These are phyloP conservation scores for Clepsis dumicolana DNA, from an alignment of 2,888 invertebrate genomes.

Conservation along the genomic window DNA sequence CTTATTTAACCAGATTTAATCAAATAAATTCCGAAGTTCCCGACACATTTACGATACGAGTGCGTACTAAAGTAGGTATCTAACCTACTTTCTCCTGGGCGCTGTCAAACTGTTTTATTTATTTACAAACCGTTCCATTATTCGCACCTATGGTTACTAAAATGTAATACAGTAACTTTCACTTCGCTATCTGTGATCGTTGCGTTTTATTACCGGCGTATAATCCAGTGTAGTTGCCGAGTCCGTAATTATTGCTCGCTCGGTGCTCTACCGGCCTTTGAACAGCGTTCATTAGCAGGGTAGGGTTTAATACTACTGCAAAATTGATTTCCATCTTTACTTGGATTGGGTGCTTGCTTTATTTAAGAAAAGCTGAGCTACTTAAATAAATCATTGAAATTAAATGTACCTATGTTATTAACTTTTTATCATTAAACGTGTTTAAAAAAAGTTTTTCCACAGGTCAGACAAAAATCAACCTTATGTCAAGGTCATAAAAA, in stretches of 20 bases:
- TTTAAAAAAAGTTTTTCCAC: too few relatives aligned
- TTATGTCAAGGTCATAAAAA: too few relatives aligned
- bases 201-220: conserved; percentile 11
- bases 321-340: background rate
- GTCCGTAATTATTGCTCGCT: conserved; percentile 20
- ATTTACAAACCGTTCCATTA: conserved; percentile 16
- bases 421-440: too few relatives aligned
- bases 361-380: background rate
- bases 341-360: background rate
- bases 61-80: conserved; percentile 8
- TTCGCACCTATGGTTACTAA: conserved; percentile 28
- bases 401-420: background rate
- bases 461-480: too few relatives aligned
- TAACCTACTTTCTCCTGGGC: conserved; percentile 24
- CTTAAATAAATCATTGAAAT: background rate
- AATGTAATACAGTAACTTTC: conserved; percentile 27
- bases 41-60: conserved; percentile 11
- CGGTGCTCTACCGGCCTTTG: conserved; percentile 4
- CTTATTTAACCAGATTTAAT: conserved; percentile 15
- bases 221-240: conserved; percentile 19
- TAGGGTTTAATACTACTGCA: background rate
- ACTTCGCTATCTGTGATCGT: conserved; percentile 27
- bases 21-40: conserved; percentile 19
- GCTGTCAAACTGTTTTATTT: conserved; percentile 27
- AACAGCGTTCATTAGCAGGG: conserved; percentile 1